Evolutionary conservation across 2,797 vertebrate species (phyloP).

Genomic region (Ctenopoma kingsleyae): DNA sequence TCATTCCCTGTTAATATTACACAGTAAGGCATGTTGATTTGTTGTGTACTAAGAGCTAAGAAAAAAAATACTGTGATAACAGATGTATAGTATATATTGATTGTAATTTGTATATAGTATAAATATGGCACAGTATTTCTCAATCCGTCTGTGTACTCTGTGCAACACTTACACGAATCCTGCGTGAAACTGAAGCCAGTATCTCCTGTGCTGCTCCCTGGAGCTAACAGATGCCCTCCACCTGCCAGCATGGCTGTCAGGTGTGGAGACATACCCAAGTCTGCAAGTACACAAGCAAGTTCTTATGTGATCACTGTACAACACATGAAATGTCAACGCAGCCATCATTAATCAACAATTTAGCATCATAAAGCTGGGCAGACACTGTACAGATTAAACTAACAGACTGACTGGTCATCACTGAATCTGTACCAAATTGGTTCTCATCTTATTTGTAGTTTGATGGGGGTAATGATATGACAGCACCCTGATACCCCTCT

Average conservation of each 20-base stretch:
- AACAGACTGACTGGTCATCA: too few relatives aligned
- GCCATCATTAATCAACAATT: background rate
- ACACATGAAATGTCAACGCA: background rate
- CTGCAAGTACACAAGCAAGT: constrained; percentile 80
- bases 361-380: background rate
- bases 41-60: too few relatives aligned
- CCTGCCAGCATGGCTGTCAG: constrained; percentile 95
- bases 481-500: too few relatives aligned
- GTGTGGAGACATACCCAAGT: constrained; percentile 97
- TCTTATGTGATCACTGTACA: background rate
- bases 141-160: background rate
- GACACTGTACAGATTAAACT: too few relatives aligned
- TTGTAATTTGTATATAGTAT: background rate
- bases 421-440: too few relatives aligned
- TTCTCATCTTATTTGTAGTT: too few relatives aligned
- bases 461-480: too few relatives aligned
- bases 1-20: background rate
- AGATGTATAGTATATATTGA: too few relatives aligned
- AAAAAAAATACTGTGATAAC: too few relatives aligned
- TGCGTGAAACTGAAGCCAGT: constrained; percentile 98
- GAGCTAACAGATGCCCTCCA: constrained; percentile 89
- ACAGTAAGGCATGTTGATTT: too few relatives aligned
- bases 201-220: constrained; percentile 96
- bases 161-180: constrained; percentile 90
- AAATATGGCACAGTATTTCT: background rate